phyloP scores from a whole-genome alignment of 2,113 vertebrate species.

The Gulo gulo region DNA sequence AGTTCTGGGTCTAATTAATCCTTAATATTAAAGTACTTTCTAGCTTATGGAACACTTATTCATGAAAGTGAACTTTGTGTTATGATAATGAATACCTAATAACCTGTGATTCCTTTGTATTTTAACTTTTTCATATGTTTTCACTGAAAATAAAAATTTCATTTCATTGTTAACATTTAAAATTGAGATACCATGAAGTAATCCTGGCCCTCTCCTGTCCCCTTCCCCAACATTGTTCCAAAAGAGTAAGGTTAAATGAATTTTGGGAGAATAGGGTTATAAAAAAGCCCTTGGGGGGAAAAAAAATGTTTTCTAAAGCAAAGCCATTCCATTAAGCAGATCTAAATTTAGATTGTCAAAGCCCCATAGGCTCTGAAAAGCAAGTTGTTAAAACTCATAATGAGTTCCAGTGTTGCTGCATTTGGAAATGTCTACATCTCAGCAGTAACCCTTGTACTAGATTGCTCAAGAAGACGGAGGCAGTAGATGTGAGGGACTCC shows the following conservation, averaged over 20 bases:
- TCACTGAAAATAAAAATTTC: conserved; percentile 28
- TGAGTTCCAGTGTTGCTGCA: conserved; percentile 34
- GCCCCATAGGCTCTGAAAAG: conserved; percentile 41
- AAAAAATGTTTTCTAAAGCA: conserved; percentile 58
- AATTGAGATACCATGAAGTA: neutral
- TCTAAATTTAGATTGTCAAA: conserved; percentile 67
- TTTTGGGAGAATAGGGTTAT: neutral
- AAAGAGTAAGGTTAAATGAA: conserved; percentile 27
- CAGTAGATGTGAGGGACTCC: neutral
- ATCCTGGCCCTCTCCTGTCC: neutral
- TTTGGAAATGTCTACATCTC: conserved; percentile 33
- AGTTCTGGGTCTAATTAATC: conserved; percentile 19
- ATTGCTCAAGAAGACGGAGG: neutral
- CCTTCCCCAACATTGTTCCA: conserved; percentile 8
- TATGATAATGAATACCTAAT: conserved; percentile 24
- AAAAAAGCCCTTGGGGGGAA: neutral
- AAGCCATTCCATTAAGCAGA: conserved; percentile 55
- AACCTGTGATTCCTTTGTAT: conserved; percentile 16
- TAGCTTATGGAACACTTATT: neutral
- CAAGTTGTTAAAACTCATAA: conserved; percentile 44
- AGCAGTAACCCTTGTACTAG: neutral
- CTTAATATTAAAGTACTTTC: neutral
- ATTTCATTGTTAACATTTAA: conserved; percentile 5
- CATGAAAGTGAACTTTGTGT: neutral
- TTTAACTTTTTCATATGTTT: conserved; percentile 15